Evolutionary conservation across 2,888 invertebrate genomes (phyloP).

Genomic region (Amphimallon solstitiale): DNA sequence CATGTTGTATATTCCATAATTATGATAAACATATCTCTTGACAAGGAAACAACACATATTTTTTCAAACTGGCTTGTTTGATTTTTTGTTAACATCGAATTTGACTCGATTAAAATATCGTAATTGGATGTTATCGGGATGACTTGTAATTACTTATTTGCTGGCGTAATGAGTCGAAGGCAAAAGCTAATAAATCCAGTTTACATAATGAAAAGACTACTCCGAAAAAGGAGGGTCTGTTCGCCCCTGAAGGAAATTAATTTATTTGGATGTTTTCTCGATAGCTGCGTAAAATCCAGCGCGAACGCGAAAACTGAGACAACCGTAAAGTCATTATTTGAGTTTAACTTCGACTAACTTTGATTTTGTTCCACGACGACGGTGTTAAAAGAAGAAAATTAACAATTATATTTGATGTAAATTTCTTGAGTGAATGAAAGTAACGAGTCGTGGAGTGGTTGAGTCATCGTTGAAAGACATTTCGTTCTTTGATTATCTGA

Average conservation of each 20-base stretch:
- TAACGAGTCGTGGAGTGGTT: too few relatives aligned
- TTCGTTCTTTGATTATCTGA: not conserved
- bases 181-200: slow-evolving; percentile 18
- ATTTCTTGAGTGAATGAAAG: not conserved
- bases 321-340: slow-evolving; percentile 24
- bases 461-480: too few relatives aligned
- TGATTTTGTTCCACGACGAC: not conserved
- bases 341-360: slow-evolving; percentile 13
- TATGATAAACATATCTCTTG: too few relatives aligned
- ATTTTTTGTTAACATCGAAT: too few relatives aligned
- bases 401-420: slow-evolving; percentile 11
- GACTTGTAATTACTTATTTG: not conserved
- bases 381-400: not conserved
- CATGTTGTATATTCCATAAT: too few relatives aligned
- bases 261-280: slow-evolving; percentile 25
- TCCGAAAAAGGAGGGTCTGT: not conserved
- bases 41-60: too few relatives aligned
- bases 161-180: not conserved
- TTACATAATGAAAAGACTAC: slow-evolving; percentile 5
- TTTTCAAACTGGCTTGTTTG: too few relatives aligned
- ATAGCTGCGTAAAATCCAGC: not conserved
- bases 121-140: slow-evolving; percentile 10
- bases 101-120: slow-evolving; percentile 1
- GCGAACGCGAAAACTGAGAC: not conserved
- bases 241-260: not conserved